Base-by-base conservation (phyloP, 2,113 vertebrate genomes). In the Oncorhynchus nerka region DNA sequence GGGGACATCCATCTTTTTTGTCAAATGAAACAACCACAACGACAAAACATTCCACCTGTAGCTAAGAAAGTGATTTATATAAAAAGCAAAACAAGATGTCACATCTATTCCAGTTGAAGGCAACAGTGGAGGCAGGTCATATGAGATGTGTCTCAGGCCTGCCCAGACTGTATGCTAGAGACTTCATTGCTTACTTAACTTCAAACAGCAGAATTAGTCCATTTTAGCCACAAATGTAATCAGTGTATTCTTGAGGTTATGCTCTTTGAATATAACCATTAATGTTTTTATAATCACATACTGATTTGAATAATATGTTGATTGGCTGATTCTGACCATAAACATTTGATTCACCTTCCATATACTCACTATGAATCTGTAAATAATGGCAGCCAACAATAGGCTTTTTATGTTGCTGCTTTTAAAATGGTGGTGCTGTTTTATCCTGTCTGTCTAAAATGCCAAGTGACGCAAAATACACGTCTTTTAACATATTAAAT, bases 21-120 rank as follows among this genome's bases (percentile, higher is more conserved):
- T 82, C 73, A 86, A 89, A 89, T 83, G 84, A 88, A 92, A 90
- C 83, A 45, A 83, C 80, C 71, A 61, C 76, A 45, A 85, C 75
- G 85, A 74, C 28, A 90, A 88, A 92, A 84, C 80, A 86, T 89
- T 90, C 73, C 55, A 81, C 78, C 90, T 88, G 77, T 84, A 85
- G 79, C 84, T 68, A 88, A 89, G 39, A 85, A 86, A 85, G 82
- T 92, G 90, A 91, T 93, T 93, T 93, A 92, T 93, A 87, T 83
- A 81, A 68, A 80, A 89, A 85, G 90, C 68, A 76, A 87, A 88
- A 88, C 32, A 72, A 86, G 81, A 87, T 90, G 89, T 88, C 86
- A 90, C 85, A 87, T 90, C 88, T 89, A 83, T 90, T 84, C 83
- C 85, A 78, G 86, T 89, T 83, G 89, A 88, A 91, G 86, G 88